Evolutionary conservation across 2,888 invertebrate genomes (phyloP).

Genomic region (Phyllotreta cruciferae): DNA sequence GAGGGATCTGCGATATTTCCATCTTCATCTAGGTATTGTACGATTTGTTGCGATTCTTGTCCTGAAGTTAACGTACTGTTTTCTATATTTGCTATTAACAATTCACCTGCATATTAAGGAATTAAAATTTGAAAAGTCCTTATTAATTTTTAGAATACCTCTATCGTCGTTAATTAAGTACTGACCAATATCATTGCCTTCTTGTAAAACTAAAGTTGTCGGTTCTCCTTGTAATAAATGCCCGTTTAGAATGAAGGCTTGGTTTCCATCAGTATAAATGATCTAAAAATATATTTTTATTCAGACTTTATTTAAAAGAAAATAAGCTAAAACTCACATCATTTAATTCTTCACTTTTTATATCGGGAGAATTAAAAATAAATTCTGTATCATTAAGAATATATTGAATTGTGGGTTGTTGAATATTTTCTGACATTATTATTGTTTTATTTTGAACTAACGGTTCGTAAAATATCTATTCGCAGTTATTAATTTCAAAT

Average conservation of each 20-base stretch:
- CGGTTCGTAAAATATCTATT: slow-evolving; percentile 9
- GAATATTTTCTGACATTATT: slow-evolving; percentile 34
- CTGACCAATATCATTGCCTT: slow-evolving; percentile 43
- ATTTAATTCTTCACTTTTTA: slow-evolving; percentile 33
- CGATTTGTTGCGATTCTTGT: slow-evolving; percentile 31
- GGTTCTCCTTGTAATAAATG: slow-evolving; percentile 37
- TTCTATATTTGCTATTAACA: slow-evolving; percentile 36
- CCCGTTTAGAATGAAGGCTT: slow-evolving; percentile 47
- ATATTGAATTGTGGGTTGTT: slow-evolving; percentile 37
- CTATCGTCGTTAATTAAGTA: slow-evolving; percentile 43
- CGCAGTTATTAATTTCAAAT: neutral
- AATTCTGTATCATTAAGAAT: slow-evolving; percentile 38
- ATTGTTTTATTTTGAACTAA: too few relatives aligned
- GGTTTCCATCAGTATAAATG: slow-evolving; percentile 45
- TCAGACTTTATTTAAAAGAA: neutral
- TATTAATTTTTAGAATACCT: slow-evolving; percentile 30
- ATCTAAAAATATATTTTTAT: slow-evolving; percentile 37
- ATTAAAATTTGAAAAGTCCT: neutral
- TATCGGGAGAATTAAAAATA: slow-evolving; percentile 32
- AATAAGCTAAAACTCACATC: slow-evolving; percentile 35
- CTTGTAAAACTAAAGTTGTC: slow-evolving; percentile 41
- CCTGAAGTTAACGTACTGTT: slow-evolving; percentile 26
- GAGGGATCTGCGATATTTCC: slow-evolving; percentile 33
- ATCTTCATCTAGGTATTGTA: slow-evolving; percentile 42
- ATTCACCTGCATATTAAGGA: slow-evolving; percentile 30